Evolutionary conservation across 1,140 invertebrate genomes (phyloP), one percentile per base, ranked within the genome.

Genomic region (Tenebrio molitor): DNA sequence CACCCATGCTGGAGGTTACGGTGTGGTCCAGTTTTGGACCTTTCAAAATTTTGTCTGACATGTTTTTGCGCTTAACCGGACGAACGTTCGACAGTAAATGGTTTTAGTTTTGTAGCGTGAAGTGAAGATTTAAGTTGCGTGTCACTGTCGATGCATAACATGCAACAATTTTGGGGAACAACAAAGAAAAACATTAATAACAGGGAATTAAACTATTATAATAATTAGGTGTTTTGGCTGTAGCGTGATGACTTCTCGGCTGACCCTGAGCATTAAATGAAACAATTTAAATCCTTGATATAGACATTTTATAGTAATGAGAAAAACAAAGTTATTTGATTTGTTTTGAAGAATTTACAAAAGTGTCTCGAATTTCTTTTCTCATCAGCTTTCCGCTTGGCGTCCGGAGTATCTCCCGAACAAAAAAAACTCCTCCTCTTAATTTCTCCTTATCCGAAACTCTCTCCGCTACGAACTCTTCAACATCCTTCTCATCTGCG

Each of bases 381-480:
- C 64, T 42, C n/a, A 36, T 66, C 23, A 58, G 23, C 62, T 71
- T 75, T 42, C 63, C 71, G 17, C 19, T 44, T 21, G 63, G 67
- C 12, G 58, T 71, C 0, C 44, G 71, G 1, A 75, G 21, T 67
- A 58, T 29, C 3, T 67, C 15, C n/a, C n/a, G n/a, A 10, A 75
- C 71, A 50, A 75, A 58, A 12, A 58, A 42, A 25, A 75, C 21
- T 1, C 74, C 74, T 70, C 71, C 74, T 41, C 77, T 78, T 19
- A 88, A 41, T 62, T 62, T 33, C 17, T 72, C 71, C 6, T 62
- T 23, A 23, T 72, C 71, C n/a, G 58, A 58, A 8, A 72, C 25
- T n/a, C 29, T 72, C 8, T 14, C n/a, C 1, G 62, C 41, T 6
- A 53, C 63, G 33, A 67, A 72, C 14, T 72, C 34, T 41, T 21